Base-by-base conservation (phyloP, 2,113 vertebrate genomes). In the Nicator chloris region DNA sequence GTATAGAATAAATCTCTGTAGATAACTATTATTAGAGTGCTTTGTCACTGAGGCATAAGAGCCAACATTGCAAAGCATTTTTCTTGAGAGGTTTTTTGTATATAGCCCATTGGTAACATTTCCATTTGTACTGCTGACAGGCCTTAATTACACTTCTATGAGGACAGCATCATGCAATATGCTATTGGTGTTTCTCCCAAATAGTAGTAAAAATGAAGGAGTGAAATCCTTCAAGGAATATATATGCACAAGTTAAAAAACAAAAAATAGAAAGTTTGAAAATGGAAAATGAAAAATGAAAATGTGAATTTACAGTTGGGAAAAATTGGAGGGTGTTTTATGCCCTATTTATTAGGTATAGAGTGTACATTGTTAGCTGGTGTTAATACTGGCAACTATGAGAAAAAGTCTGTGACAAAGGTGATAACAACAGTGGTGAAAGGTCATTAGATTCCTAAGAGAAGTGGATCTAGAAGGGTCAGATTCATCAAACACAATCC, bases 11-110 rank as follows among this genome's bases (percentile, higher is more conserved):
- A 40, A 89, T 81, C 86, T 95, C 93, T 93, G 59, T 95, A 95
- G 64, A 79, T 96, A 96, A 90, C 88, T 80, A 59, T 96, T 97
- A 96, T 80, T 86, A 93, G 64, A 95, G 87, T 82, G 49, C 53
- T 96, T 93, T 94, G 53, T 96, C 89, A 92, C 15, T 86, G 92
- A 86, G 66, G 78, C 39, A 22, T 71, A 68, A 85, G 28, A 37
- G 23, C 37, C 84, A 83, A 84, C 76, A 87, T 57, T 66, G 78
- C 49, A 42, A 20, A 91, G 65, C 73, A 87, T 93, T 86, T 91
- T 47, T 64, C 56, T 90, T 72, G n/a, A 61, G 35, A 75, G 28
- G 53, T 93, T 97, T 45, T 33, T 47, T 75, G 39, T 40, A 44
- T 44, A 49, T 18, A 47, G 23, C 72, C 68, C 54, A 54, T 1